Evolutionary conservation across 1,140 invertebrate genomes (phyloP).

Genomic region (Drosophila erecta): DNA sequence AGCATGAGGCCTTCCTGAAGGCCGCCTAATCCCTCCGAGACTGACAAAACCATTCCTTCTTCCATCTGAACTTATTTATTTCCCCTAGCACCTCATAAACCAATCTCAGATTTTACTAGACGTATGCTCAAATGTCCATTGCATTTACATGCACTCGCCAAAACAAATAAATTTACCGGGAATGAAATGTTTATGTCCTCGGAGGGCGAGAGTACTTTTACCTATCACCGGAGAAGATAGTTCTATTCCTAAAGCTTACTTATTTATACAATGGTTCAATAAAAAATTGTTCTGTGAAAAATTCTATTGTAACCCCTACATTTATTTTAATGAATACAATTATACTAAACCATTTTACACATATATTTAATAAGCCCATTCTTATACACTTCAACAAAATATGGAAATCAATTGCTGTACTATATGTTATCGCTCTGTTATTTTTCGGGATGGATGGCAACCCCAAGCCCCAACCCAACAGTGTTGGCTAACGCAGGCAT

Average conservation of each 20-base stretch:
- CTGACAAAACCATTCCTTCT: constrained; percentile 17
- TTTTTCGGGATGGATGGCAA: background rate
- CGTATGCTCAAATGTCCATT: constrained; percentile 20
- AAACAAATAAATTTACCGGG: constrained; percentile 4
- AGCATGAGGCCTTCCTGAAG: constrained; percentile 86
- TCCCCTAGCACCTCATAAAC: constrained; percentile 5
- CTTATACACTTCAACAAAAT: too few species aligned
- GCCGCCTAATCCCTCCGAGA: constrained; percentile 27
- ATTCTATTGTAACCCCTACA: too few species aligned
- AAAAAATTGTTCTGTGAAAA: constrained; percentile 3
- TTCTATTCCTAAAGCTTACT: background rate
- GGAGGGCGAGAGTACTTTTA: background rate
- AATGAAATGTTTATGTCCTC: background rate
- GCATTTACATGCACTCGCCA: background rate
- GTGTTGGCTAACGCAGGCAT: constrained; percentile 12
- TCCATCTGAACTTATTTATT: constrained; percentile 47
- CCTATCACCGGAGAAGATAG: background rate
- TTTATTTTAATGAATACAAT: too few species aligned
- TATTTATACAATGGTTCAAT: constrained; percentile 1
- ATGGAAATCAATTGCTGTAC: too few species aligned
- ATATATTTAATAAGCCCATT: too few species aligned
- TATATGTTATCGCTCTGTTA: too few species aligned
- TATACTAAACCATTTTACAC: too few species aligned
- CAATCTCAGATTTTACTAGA: background rate
- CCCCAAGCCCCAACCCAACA: background rate